Base-by-base conservation (phyloP, 2,888 invertebrate genomes). In the Drosophila austrosaltans region DNA sequence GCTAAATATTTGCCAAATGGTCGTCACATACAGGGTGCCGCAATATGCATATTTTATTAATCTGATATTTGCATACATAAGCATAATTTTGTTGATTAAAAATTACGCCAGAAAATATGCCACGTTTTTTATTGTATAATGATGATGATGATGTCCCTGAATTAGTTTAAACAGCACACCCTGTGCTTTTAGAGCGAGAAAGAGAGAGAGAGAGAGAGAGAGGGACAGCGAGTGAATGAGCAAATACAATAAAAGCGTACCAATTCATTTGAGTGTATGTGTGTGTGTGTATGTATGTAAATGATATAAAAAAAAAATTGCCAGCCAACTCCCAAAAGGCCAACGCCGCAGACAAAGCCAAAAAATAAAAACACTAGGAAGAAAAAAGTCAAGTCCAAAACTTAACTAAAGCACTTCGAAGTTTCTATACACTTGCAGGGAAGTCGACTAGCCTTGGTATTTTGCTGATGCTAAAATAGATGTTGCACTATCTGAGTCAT, bases 191-290 rank as follows among this genome's bases (percentile, higher is more conserved):
- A 36, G 10, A 71, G 56, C 58, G 72, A n/a, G 40, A 22, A 8
- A 53, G 30, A n/a, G 16, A 39, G 4, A 25, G 7, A 36, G 7
- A 20, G 36, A 10, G 10, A 12, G 3, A 36, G 16, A 25, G 22
- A 36, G 20, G 8, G 25, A 59, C 53, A 74, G 57, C 63, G 42
- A 53, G 36, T 57, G 66, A 67, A 32, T 53, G 56, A 44, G 54
- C 22, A 63, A 40, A 60, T 59, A 53, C 42, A 64, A 58, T 58
- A 57, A 62, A 53, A 39, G 39, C 36, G 20, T 63, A 60, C 81
- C 82, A 82, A 86, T 82, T 82, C 70, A 82, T 81, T 86, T 69
- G 76, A 39, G 66, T 75, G 72, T 72, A 68, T 61, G 64, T 62
- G 32, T 62, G 36, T 61, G 64, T 62, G 32, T 62, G 36, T 4